Percentiles rank a stretch among this genome's conserved stretches.
These are phyloP conservation scores for Syndactyla subalaris DNA, from an alignment of 2,797 vertebrate species.

Conservation along the genomic window DNA sequence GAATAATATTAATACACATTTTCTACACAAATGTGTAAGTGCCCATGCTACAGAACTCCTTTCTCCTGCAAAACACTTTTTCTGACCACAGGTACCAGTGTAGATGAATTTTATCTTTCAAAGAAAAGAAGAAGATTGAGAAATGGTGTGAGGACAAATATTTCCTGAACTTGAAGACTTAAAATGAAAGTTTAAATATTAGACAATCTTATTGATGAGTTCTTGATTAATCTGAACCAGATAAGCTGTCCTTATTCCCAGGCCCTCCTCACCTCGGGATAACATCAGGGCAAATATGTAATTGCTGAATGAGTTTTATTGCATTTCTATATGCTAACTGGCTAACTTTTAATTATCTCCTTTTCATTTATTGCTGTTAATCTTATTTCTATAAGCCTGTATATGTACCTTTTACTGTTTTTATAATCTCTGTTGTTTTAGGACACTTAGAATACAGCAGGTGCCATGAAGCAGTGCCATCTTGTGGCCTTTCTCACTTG, in stretches of 20 bases:
- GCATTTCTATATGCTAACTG: neutral
- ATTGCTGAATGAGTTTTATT: neutral
- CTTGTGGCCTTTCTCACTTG: conserved; percentile 33
- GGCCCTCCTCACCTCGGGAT: neutral
- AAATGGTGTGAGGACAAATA: neutral
- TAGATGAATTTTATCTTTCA: neutral
- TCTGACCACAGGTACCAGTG: neutral
- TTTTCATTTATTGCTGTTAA: neutral
- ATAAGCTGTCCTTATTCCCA: neutral
- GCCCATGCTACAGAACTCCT: neutral
- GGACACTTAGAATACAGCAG: neutral
- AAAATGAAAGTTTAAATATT: neutral
- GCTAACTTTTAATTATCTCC: neutral
- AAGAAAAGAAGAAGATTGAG: neutral
- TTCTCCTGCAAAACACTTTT: neutral
- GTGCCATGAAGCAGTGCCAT: conserved; percentile 53
- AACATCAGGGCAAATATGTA: neutral
- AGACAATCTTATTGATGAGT: neutral
- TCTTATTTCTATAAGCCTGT: neutral
- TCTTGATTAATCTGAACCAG: neutral
- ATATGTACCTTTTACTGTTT: neutral
- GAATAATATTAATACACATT: neutral
- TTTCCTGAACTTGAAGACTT: neutral
- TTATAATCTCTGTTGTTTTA: neutral
- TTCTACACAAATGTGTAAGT: neutral